Evolutionary conservation across 2,113 vertebrate species (phyloP).

Genomic region (Epinephelus moara): DNA sequence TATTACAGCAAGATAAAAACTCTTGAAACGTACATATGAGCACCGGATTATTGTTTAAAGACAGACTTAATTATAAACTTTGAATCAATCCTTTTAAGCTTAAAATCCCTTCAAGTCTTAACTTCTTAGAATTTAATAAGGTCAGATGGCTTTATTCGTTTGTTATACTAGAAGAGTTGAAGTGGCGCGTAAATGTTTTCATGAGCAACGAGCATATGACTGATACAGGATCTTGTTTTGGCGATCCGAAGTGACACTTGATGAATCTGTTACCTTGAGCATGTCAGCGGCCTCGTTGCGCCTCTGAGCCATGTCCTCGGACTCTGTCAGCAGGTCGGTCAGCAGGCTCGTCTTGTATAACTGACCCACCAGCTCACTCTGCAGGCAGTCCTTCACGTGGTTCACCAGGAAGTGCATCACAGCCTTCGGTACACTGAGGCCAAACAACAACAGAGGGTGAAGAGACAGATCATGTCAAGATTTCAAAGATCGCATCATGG

Average conservation of each 20-base stretch:
- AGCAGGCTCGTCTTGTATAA: conserved; percentile 93
- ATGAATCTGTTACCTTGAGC: conserved; percentile 89
- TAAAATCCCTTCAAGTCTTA: too few species aligned
- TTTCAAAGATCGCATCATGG: not conserved
- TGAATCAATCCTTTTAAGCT: too few species aligned
- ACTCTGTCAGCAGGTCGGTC: conserved; percentile 96
- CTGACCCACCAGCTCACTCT: conserved; percentile 98
- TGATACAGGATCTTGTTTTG: not conserved
- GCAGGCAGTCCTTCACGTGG: conserved; percentile 97
- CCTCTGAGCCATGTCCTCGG: conserved; percentile 98
- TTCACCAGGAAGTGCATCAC: conserved; percentile 99
- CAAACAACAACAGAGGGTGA: not conserved
- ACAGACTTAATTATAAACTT: too few species aligned
- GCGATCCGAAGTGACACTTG: not conserved
- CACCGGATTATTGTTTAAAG: too few species aligned
- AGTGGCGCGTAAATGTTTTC: not conserved
- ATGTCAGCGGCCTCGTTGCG: conserved; percentile 97
- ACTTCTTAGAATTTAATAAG: too few species aligned
- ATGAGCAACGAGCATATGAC: not conserved
- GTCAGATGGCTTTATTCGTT: too few species aligned
- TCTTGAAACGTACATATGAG: too few species aligned
- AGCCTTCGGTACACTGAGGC: conserved; percentile 94
- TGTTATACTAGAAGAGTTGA: too few species aligned
- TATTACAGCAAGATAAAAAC: too few species aligned
- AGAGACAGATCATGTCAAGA: too few species aligned